These are phyloP conservation scores for Psylliodes chrysocephalus DNA, from an alignment of 2,888 invertebrate species.

Conservation along the genomic window DNA sequence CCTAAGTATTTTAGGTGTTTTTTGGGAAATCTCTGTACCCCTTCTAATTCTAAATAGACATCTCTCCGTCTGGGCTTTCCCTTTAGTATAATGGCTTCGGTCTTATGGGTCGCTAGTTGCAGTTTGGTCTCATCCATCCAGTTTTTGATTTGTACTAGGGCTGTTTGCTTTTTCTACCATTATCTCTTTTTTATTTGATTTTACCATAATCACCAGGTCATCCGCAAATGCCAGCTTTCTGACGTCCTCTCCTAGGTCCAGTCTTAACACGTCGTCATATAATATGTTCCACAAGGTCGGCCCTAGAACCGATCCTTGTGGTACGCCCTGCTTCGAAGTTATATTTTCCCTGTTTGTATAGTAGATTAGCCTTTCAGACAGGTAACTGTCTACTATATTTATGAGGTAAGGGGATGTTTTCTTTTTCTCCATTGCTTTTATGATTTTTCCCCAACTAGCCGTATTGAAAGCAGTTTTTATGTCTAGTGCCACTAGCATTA, in stretches of 20 bases:
- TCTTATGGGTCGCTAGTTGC: constrained; percentile 23
- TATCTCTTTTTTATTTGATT: background rate
- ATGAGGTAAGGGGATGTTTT: background rate
- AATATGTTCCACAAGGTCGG: constrained; percentile 23
- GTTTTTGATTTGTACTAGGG: background rate
- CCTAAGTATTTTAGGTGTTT: background rate
- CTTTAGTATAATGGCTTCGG: constrained; percentile 21
- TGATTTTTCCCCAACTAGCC: background rate
- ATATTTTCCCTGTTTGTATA: background rate
- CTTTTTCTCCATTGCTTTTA: background rate
- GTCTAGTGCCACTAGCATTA: background rate
- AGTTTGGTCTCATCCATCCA: constrained; percentile 18
- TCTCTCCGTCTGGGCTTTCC: no score
- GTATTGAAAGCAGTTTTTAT: background rate
- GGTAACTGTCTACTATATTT: background rate
- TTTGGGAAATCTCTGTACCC: no score
- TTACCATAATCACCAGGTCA: constrained; percentile 21
- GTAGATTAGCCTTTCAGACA: background rate
- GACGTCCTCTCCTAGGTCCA: background rate
- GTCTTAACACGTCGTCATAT: constrained; percentile 19
- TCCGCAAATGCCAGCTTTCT: constrained; percentile 35
- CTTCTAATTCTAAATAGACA: no score
- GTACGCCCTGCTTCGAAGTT: constrained; percentile 19
- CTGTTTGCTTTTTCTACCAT: background rate
- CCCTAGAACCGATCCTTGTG: constrained; percentile 28